Base-by-base conservation (phyloP, 2,888 invertebrate species). In the Pristionchus maxplancki region DNA sequence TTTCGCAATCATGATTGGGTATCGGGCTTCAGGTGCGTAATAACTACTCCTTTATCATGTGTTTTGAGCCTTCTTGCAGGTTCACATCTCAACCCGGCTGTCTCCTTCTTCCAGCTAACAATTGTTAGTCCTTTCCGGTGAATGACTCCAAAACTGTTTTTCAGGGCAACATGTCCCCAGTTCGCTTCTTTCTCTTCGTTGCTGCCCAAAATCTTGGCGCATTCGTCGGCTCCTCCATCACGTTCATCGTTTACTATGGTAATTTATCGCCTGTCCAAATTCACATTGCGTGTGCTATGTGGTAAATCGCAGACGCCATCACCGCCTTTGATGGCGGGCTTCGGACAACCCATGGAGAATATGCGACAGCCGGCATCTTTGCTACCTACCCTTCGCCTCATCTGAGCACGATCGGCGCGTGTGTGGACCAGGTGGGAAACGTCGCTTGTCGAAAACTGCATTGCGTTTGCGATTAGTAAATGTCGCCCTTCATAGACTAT, bases 191-290 rank as follows among this genome's bases (percentile, higher is more conserved):
- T 1, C 93, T 95, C 71, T 96, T 95, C 92, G 94, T 95, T 89
- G 62, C 95, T 2, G 96, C 95, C 0, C 96, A 96, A 92, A 96
- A 96, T 91, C 90, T 95, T 0, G 96, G 96, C 2, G 95, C 95
- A 0, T 96, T 96, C 90, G 89, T 95, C 9, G 96, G 95, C 2
- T 95, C 96, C 0, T 94, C 95, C 6, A 90, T 95, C 67, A 95
- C 96, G 17, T 96, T 94, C 90, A 93, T 95, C 28, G 95, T 96
- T 5, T 96, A 96, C 92, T 94, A 93, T 71, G 96, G 96, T 96
- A 93, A 91, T 93, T 87, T 17, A 64, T 85, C 64, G 34, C 53
- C 44, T 28, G 24, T 78, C 78, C 15, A 48, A 44, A 48, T 6
- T 20, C 44, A 9, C n/a, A 48, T 48, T 78, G 44, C 28, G 78